These are phyloP conservation scores for Aviceda leuphotes DNA, from an alignment of 2,797 vertebrate species.

Conservation along the genomic window DNA sequence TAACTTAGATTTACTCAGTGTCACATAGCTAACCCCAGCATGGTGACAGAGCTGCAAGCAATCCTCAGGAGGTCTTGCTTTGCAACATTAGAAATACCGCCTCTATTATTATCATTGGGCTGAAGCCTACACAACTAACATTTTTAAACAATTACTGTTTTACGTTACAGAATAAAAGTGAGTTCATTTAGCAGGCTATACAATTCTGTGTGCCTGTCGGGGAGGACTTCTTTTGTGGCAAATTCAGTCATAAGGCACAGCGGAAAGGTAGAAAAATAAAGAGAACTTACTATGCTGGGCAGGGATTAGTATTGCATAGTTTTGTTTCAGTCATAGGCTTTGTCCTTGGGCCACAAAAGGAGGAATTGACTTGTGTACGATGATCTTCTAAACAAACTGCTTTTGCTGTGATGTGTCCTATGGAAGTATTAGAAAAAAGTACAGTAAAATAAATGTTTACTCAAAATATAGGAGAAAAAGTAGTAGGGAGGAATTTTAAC, in stretches of 20 bases:
- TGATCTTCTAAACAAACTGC: conserved; percentile 92
- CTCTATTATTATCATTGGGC: not conserved
- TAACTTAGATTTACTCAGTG: not conserved
- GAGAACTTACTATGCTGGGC: conserved; percentile 90
- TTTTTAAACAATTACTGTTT: not conserved
- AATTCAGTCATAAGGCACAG: not conserved
- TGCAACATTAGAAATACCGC: not conserved
- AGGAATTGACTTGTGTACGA: conserved; percentile 86
- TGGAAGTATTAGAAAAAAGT: not conserved
- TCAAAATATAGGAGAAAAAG: not conserved
- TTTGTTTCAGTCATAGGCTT: conserved; percentile 86
- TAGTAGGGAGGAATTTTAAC: not conserved
- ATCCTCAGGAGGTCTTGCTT: not conserved
- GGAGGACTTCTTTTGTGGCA: not conserved
- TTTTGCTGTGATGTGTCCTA: conserved; percentile 90
- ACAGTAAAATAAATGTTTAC: not conserved
- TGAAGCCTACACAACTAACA: not conserved
- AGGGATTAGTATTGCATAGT: conserved; percentile 90
- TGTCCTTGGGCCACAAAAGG: conserved; percentile 83
- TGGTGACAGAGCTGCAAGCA: not conserved
- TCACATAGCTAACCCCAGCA: conserved; percentile 30
- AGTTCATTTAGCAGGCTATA: not conserved
- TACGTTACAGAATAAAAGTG: not conserved
- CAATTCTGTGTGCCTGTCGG: not conserved
- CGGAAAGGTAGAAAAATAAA: not conserved